Conservation (phyloP, 1,140 invertebrate species). For the Drosophila busckii region DNA sequence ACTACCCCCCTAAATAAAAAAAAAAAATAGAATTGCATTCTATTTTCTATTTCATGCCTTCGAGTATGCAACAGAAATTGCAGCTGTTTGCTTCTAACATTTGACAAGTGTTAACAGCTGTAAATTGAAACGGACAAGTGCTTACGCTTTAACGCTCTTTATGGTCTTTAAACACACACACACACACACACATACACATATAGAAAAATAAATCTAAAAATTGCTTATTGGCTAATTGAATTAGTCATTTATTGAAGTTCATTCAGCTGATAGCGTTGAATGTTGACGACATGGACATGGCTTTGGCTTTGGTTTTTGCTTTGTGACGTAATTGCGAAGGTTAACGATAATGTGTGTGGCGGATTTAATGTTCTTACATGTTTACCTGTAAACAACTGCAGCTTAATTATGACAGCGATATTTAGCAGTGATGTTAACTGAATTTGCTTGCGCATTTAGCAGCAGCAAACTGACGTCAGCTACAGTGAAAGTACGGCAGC, state of each 20-base stretch:
- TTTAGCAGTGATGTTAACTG: no score
- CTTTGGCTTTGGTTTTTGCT: slow-evolving; percentile 11
- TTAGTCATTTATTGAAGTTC: slow-evolving; percentile 6
- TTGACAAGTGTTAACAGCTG: slow-evolving; percentile 13
- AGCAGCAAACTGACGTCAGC: slow-evolving; percentile 34
- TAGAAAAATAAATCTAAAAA: no score
- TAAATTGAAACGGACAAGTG: neutral
- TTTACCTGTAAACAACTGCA: no score
- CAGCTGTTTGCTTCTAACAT: neutral
- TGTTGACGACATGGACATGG: slow-evolving; percentile 2
- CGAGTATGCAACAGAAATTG: slow-evolving; percentile 15
- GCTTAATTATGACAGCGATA: no score
- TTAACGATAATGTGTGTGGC: slow-evolving; percentile 27
- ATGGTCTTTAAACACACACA: no score
- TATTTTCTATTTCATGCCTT: neutral
- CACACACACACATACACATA: no score
- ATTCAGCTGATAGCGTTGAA: neutral
- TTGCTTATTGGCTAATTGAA: slow-evolving; percentile 6
- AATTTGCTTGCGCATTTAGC: no score
- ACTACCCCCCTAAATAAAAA: no score
- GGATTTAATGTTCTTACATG: slow-evolving; percentile 18
- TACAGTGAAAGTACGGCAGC: slow-evolving; percentile 16
- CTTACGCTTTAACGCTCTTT: slow-evolving; percentile 7
- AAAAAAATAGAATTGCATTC: no score
- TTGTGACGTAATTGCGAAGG: slow-evolving; percentile 25